phyloP scores from a whole-genome alignment of 2,113 vertebrate species.

The Scatophagus argus region DNA sequence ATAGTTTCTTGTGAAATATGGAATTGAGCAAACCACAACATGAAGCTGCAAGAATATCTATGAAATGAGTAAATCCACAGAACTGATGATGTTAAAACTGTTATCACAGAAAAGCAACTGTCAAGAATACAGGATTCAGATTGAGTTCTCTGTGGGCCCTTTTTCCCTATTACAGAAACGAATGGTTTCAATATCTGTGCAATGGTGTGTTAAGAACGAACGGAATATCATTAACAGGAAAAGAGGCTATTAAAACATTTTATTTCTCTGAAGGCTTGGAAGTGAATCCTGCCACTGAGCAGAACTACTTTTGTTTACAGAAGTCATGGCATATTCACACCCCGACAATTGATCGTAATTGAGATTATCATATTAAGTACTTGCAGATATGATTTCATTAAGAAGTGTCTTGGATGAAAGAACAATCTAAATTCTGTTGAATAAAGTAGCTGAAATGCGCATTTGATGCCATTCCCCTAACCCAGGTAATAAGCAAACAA shows the following conservation, averaged over 20 bases:
- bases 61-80: constrained; percentile 42
- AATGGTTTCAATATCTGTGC: constrained; percentile 93
- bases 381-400: constrained; percentile 78
- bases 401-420: constrained; percentile 68
- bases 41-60: constrained; percentile 22
- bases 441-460: constrained; percentile 43
- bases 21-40: constrained; percentile 34
- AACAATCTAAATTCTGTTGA: constrained; percentile 66
- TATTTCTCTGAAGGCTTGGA: constrained; percentile 82
- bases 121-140: constrained; percentile 80
- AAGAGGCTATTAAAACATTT: constrained; percentile 88
- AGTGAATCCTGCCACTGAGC: constrained; percentile 83
- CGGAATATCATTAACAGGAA: constrained; percentile 90
- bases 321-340: constrained; percentile 76
- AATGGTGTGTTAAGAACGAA: constrained; percentile 93
- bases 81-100: constrained; percentile 63
- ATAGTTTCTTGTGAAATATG: constrained; percentile 19
- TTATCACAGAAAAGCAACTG: constrained; percentile 74
- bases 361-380: constrained; percentile 83
- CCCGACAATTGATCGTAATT: constrained; percentile 80
- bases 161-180: constrained; percentile 89
- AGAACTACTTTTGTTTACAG: constrained; percentile 85
- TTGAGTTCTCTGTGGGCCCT: constrained; percentile 78
- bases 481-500: constrained; percentile 1
- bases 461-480: constrained; percentile 28